A percentile compares a stretch with the other conserved stretches of the same genome.
These are phyloP conservation scores for Montipora foliosa DNA, from an alignment of 64 coral and sea anemone species.

Conservation along the genomic window DNA sequence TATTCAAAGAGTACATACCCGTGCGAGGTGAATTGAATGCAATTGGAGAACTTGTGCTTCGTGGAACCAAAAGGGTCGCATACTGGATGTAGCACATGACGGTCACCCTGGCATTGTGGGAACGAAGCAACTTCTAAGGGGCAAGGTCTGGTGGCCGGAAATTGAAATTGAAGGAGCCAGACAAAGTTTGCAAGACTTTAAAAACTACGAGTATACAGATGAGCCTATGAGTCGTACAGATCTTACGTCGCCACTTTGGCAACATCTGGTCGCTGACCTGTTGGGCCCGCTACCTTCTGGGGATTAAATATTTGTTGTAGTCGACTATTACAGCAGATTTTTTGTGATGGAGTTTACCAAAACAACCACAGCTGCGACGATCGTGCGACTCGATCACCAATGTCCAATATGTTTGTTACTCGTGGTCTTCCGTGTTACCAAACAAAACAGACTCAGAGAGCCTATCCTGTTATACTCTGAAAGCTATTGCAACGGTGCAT, in stretches of 20 bases:
- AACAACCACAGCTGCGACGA: constrained; percentile 50
- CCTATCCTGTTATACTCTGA: too few relatives aligned
- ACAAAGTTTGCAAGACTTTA: not conserved
- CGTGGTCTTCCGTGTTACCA: constrained; percentile 31
- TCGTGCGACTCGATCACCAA: not conserved
- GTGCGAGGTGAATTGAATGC: too few relatives aligned
- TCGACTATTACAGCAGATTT: constrained; percentile 2
- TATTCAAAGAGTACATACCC: too few relatives aligned
- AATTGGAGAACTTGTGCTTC: too few relatives aligned
- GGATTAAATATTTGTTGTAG: constrained; percentile 51
- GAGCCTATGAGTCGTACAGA: constrained; percentile 54
- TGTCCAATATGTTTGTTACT: constrained; percentile 47
- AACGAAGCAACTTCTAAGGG: not conserved
- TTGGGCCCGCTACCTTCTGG: constrained; percentile 52
- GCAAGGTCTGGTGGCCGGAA: constrained; percentile 28
- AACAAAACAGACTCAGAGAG: too few relatives aligned
- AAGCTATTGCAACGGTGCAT: too few relatives aligned
- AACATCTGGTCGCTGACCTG: constrained; percentile 58
- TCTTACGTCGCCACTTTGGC: constrained; percentile 28
- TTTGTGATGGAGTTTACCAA: constrained; percentile 51
- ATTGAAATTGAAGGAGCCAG: constrained; percentile 22
- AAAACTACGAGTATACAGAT: not conserved
- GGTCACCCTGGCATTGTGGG: not conserved
- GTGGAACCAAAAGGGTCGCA: too few relatives aligned
- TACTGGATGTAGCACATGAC: too few relatives aligned